phyloP scores from a whole-genome alignment of 2,888 invertebrate species.

The Caenorhabditis imperialis region DNA sequence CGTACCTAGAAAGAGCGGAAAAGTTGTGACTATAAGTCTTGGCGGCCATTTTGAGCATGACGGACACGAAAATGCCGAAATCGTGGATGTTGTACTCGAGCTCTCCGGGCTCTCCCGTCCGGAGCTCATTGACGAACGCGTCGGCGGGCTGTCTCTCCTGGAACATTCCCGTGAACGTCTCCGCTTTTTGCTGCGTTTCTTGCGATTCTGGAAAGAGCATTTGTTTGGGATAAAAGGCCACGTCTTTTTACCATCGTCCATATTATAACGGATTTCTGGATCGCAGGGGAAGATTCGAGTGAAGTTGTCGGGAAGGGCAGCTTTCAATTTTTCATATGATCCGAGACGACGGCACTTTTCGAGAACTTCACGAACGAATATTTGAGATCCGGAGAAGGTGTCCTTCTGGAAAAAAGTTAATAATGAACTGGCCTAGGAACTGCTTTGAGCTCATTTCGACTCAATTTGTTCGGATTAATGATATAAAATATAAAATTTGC shows the following conservation, averaged over 20 bases:
- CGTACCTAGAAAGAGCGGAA: conserved; percentile 95
- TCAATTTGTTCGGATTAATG: no score
- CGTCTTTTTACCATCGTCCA: conserved; percentile 66
- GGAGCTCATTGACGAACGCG: conserved; percentile 54
- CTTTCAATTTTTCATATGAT: conserved; percentile 92
- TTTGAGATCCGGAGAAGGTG: conserved; percentile 87
- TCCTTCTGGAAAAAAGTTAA: conserved; percentile 58
- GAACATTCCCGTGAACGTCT: conserved; percentile 58
- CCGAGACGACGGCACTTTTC: conserved; percentile 89
- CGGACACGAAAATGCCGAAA: conserved; percentile 85
- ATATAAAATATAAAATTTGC: no score
- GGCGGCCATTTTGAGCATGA: conserved; percentile 89
- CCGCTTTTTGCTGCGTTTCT: conserved; percentile 29
- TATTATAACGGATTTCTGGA: conserved; percentile 82
- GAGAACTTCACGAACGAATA: conserved; percentile 93
- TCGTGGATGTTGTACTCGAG: conserved; percentile 88
- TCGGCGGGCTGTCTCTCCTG: conserved; percentile 61
- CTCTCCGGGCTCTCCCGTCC: conserved; percentile 82
- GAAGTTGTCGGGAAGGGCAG: conserved; percentile 92
- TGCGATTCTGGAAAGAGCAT: conserved; percentile 8
- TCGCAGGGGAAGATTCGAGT: conserved; percentile 87
- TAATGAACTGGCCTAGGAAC: no score
- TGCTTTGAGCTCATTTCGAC: no score
- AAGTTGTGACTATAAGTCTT: conserved; percentile 99
- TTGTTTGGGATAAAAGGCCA: neutral